A percentile compares a stretch with the other conserved stretches of the same genome.
Evolutionary conservation across 2,888 invertebrate species (phyloP).

Genomic region (Adela reaumurella): DNA sequence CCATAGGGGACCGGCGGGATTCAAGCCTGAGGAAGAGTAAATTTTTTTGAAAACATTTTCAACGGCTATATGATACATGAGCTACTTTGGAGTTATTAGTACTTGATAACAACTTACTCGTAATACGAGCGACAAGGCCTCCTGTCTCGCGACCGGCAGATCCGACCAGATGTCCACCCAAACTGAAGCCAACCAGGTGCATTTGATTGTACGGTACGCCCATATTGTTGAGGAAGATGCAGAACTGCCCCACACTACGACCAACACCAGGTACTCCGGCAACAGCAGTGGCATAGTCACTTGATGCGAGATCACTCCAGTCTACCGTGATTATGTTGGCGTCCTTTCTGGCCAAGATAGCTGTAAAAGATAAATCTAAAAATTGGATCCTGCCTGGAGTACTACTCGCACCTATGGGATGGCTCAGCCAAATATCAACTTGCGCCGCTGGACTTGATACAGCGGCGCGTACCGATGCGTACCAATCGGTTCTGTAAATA

Average conservation of each 20-base stretch:
- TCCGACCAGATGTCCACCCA: slow-evolving; percentile 40
- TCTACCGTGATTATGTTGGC: slow-evolving; percentile 41
- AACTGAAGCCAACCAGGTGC: slow-evolving; percentile 42
- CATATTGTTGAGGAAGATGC: slow-evolving; percentile 20
- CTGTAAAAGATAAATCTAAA: slow-evolving; percentile 18
- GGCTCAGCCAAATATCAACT: too few species aligned
- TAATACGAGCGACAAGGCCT: slow-evolving; percentile 26
- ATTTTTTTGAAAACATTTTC: too few species aligned
- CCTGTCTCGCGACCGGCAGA: slow-evolving; percentile 27
- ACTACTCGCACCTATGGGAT: too few species aligned
- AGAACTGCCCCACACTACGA: slow-evolving; percentile 22
- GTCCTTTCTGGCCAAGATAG: slow-evolving; percentile 24
- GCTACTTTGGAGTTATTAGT: too few species aligned
- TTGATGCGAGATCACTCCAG: slow-evolving; percentile 31
- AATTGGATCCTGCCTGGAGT: too few species aligned
- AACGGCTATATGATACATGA: too few species aligned
- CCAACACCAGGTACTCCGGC: slow-evolving; percentile 24
- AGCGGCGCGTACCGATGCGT: too few species aligned
- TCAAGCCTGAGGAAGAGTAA: slow-evolving; percentile 13
- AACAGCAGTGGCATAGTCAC: slow-evolving; percentile 28
- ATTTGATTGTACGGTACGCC: slow-evolving; percentile 23
- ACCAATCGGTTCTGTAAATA: too few species aligned
- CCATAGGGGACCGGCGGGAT: slow-evolving; percentile 39
- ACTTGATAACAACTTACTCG: too few species aligned
- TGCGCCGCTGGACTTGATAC: too few species aligned